Evolutionary conservation across 2,797 vertebrate species (phyloP).

Genomic region (Oreochromis grahami): DNA sequence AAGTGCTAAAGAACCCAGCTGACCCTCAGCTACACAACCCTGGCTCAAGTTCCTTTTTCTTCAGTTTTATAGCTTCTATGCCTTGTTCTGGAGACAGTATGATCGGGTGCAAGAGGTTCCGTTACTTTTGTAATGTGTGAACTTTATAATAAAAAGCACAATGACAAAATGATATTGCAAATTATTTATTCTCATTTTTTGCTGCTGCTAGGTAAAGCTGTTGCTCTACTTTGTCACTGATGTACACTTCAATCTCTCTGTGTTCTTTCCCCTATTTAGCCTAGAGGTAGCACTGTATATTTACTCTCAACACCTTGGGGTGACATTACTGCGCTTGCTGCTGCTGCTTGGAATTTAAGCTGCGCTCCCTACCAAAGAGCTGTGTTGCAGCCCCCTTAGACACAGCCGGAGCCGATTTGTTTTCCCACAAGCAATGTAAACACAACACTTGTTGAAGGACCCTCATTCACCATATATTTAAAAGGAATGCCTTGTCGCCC

Average conservation of each 20-base stretch:
- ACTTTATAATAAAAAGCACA: neutral
- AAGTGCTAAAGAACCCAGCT: neutral
- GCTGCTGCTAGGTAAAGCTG: constrained; percentile 15
- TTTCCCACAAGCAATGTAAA: constrained; percentile 67
- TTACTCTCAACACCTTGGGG: constrained; percentile 65
- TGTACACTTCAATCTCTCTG: constrained; percentile 38
- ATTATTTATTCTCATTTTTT: constrained; percentile 4
- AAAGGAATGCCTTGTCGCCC: constrained; percentile 28
- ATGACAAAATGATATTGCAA: neutral
- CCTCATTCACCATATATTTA: constrained; percentile 60
- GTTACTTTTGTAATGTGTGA: neutral
- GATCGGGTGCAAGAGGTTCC: neutral
- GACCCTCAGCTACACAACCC: neutral
- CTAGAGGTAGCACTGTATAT: constrained; percentile 58
- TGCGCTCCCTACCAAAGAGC: constrained; percentile 37
- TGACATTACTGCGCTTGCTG: constrained; percentile 50
- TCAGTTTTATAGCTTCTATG: neutral
- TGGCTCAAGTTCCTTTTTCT: neutral
- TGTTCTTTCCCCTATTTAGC: constrained; percentile 52
- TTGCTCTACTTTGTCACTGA: constrained; percentile 26
- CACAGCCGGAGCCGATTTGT: constrained; percentile 53
- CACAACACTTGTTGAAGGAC: constrained; percentile 70
- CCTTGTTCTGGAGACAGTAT: neutral
- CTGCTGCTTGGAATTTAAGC: constrained; percentile 60
- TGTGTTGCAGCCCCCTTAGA: constrained; percentile 58